Evolutionary conservation across 2,888 invertebrate genomes (phyloP).

Genomic region (Cosmopolites sordidus): DNA sequence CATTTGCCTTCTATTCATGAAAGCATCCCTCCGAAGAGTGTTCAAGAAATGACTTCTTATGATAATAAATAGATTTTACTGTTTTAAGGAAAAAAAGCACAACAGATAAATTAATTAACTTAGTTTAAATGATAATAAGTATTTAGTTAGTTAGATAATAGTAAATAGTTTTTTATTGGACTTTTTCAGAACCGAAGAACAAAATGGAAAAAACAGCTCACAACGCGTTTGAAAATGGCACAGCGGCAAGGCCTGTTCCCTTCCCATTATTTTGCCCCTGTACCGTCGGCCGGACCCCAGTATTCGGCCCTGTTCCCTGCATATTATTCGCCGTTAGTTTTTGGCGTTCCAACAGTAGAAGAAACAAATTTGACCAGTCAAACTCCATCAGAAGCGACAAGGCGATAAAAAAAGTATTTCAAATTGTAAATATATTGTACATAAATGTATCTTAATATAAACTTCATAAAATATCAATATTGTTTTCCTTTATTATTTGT

Average conservation of each 20-base stretch:
- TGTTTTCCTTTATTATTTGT: too few relatives aligned
- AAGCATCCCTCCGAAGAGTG: too few relatives aligned
- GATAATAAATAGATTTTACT: too few relatives aligned
- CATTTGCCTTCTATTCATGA: too few relatives aligned
- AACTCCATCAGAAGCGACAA: slow-evolving; percentile 10
- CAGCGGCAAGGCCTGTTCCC: slow-evolving; percentile 78
- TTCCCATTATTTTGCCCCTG: slow-evolving; percentile 62
- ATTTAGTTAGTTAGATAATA: neutral
- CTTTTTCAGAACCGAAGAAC: slow-evolving; percentile 80
- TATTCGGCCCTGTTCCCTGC: slow-evolving; percentile 61
- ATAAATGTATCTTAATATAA: neutral
- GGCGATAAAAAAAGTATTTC: slow-evolving; percentile 7
- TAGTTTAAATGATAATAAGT: neutral
- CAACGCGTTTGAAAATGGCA: slow-evolving; percentile 82
- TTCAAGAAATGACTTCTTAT: too few relatives aligned
- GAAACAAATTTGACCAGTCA: slow-evolving; percentile 33
- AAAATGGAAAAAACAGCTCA: slow-evolving; percentile 96
- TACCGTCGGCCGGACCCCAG: slow-evolving; percentile 49
- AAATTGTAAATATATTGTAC: neutral
- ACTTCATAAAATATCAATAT: neutral
- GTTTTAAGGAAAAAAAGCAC: too few relatives aligned
- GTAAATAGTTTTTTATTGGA: too few relatives aligned
- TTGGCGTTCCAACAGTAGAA: slow-evolving; percentile 53
- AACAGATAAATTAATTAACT: too few relatives aligned
- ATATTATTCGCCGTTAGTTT: slow-evolving; percentile 61